These are phyloP conservation scores for Hylia prasina DNA, from an alignment of 2,113 vertebrate genomes.

Conservation along the genomic window DNA sequence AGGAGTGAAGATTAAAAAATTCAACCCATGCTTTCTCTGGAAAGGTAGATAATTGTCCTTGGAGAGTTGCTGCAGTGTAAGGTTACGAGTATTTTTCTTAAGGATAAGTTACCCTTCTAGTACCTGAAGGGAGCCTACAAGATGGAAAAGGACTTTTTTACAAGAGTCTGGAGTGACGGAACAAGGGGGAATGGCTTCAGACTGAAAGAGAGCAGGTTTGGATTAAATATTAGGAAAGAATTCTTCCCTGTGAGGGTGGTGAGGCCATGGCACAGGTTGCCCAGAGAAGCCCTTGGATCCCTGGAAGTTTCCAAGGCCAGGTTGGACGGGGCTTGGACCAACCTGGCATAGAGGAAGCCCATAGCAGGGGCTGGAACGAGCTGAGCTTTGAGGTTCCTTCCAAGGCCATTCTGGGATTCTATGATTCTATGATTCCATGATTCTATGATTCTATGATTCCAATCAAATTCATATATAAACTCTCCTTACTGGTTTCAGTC, in stretches of 20 bases:
- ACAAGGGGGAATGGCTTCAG: background rate
- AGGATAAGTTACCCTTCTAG: background rate
- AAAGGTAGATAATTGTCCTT: background rate
- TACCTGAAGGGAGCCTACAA: background rate
- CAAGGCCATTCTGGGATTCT: background rate
- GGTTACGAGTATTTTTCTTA: background rate
- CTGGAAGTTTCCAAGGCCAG: background rate
- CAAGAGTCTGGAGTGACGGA: background rate
- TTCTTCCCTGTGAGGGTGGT: fast-evolving
- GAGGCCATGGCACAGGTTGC: background rate
- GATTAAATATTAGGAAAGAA: background rate
- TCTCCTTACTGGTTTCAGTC: background rate
- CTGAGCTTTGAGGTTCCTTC: background rate
- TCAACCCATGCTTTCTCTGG: background rate
- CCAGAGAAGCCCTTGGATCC: background rate
- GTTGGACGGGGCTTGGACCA: fast-evolving
- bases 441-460: background rate
- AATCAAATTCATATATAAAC: background rate
- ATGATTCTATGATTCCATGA: background rate
- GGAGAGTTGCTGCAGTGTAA: background rate
- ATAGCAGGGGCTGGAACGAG: fast-evolving
- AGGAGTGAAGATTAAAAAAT: background rate
- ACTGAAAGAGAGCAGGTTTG: background rate
- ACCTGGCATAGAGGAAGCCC: fast-evolving
- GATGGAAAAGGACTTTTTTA: background rate